Percentiles rank a stretch among this genome's conserved stretches.
Conservation (phyloP, 92 coral and sea anemone species). For the Porites evermanni region DNA sequence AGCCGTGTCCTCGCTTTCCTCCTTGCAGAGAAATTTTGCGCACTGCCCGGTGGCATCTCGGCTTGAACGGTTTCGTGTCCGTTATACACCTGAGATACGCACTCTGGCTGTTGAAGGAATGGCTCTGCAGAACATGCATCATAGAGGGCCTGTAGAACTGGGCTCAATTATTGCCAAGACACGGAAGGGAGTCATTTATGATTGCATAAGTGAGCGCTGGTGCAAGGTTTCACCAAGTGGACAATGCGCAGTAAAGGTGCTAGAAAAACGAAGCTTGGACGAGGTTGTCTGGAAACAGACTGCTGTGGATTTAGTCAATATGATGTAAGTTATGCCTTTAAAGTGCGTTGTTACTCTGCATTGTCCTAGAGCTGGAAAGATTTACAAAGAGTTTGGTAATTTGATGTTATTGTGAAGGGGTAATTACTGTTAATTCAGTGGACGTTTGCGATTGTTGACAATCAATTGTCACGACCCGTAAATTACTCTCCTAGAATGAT, state of each 20-base stretch:
- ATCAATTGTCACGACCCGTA: too few species aligned
- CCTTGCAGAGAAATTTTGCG: conserved; percentile 21
- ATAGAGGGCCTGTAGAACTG: conserved; percentile 51
- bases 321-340: conserved; percentile 49
- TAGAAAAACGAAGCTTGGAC: conserved; percentile 33
- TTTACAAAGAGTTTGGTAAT: too few species aligned
- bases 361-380: too few species aligned
- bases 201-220: conserved; percentile 60
- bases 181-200: conserved; percentile 45
- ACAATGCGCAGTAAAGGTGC: conserved; percentile 55
- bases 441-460: too few species aligned
- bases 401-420: too few species aligned
- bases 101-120: conserved; percentile 65
- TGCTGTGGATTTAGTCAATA: conserved; percentile 59
- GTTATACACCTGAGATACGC: conserved; percentile 61
- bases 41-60: not conserved
- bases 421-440: too few species aligned
- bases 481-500: too few species aligned
- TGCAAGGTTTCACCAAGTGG: conserved; percentile 17
- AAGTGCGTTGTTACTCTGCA: not conserved
- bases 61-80: conserved; percentile 31
- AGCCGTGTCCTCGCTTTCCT: not conserved
- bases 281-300: conserved; percentile 66
- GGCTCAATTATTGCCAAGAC: conserved; percentile 34
- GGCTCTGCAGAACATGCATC: conserved; percentile 51